Conservation (phyloP, 2,113 vertebrate genomes). For the Pan paniscus region DNA sequence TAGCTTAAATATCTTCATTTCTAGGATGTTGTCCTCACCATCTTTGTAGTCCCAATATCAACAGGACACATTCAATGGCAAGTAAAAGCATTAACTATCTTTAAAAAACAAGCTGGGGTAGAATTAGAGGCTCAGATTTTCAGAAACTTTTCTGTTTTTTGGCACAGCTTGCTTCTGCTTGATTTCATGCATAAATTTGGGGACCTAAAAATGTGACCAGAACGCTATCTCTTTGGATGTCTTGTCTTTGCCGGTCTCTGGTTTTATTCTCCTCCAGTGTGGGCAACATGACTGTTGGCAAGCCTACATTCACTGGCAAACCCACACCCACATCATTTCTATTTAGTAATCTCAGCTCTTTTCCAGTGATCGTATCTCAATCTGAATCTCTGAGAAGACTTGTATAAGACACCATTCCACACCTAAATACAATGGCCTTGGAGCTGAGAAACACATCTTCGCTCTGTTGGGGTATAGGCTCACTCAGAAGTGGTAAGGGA, state of each 20-base stretch:
- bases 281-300: accelerated
- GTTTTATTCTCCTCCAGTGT: neutral
- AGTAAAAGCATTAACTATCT: neutral
- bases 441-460: neutral
- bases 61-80: neutral
- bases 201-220: neutral
- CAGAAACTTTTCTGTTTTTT: neutral
- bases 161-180: neutral
- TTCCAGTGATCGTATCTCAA: neutral
- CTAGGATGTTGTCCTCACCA: neutral
- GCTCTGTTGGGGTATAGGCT: neutral
- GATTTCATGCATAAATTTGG: neutral
- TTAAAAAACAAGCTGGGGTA: neutral
- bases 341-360: neutral
- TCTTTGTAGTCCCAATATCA: neutral
- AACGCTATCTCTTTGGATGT: accelerated
- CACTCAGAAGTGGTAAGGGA: neutral
- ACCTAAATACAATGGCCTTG: neutral
- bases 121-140: neutral
- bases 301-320: neutral
- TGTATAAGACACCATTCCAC: neutral
- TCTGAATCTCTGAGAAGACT: neutral
- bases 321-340: neutral
- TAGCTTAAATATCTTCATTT: neutral
- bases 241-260: neutral